Percentiles rank a stretch among this genome's conserved stretches.
Evolutionary conservation across 2,113 vertebrate species (phyloP).

Genomic region (Mastomys natalensis): DNA sequence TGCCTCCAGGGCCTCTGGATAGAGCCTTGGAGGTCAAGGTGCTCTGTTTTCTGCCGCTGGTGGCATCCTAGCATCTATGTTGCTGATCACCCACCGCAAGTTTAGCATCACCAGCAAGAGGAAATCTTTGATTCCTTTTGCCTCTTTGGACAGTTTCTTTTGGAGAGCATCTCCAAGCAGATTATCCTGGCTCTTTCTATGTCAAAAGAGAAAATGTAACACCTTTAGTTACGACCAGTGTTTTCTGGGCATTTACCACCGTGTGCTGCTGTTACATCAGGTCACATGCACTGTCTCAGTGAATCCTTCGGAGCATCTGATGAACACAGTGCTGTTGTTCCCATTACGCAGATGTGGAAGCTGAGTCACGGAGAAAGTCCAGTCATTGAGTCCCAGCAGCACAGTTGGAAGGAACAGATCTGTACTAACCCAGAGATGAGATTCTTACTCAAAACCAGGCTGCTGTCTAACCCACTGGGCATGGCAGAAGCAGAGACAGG

Average conservation of each 20-base stretch:
- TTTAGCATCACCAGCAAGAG: background rate
- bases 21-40: background rate
- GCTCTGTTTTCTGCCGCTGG: background rate
- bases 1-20: background rate
- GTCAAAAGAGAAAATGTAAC: background rate
- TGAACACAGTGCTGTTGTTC: background rate
- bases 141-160: background rate
- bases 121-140: background rate
- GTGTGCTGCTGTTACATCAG: background rate
- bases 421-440: no score
- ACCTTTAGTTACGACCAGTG: background rate
- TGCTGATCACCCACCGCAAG: background rate
- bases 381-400: background rate
- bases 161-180: background rate
- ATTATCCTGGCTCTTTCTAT: background rate
- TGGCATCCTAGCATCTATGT: rapidly evolving
- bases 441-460: background rate
- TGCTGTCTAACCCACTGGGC: background rate
- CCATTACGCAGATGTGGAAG: background rate
- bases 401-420: background rate
- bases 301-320: background rate
- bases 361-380: background rate
- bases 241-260: background rate
- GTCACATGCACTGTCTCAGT: background rate
- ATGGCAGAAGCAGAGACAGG: background rate